A percentile compares a stretch with the other conserved stretches of the same genome.
These are phyloP conservation scores for Aurelia coerulea DNA, from an alignment of 30 jellyfish, hydroid and myxozoan genomes.

Conservation along the genomic window DNA sequence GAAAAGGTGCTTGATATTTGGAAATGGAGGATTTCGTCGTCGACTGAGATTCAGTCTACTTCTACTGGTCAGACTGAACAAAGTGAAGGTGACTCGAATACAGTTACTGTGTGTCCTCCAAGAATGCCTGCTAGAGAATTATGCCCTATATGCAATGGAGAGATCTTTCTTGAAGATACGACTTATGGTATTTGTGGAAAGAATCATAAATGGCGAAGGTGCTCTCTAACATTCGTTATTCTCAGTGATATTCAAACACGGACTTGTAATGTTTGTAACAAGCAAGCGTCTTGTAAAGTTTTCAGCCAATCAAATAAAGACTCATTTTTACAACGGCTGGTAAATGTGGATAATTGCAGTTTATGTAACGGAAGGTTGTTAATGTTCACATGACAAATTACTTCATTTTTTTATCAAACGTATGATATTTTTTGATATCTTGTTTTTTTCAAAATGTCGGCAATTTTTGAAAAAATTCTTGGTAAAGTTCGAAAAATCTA, in stretches of 20 bases:
- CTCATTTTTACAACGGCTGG: not conserved
- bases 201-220: constrained; percentile 12
- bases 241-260: not conserved
- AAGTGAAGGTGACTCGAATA: no score
- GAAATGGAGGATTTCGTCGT: not conserved
- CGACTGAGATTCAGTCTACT: no score
- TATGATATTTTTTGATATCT: no score
- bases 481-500: no score
- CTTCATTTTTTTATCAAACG: not conserved
- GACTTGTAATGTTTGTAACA: constrained; percentile 8
- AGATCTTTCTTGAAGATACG: not conserved
- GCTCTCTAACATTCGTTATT: not conserved
- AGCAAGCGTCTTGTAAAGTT: not conserved
- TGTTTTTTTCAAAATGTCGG: no score
- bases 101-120: no score
- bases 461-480: no score
- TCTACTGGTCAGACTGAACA: no score
- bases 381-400: not conserved
- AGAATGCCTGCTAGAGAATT: constrained; percentile 18
- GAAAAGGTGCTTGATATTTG: constrained; percentile 4
- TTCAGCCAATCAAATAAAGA: not conserved
- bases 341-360: constrained; percentile 4
- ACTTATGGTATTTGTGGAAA: constrained; percentile 1
- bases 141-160: constrained; percentile 15
- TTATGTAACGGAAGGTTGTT: constrained; percentile 11